These are phyloP conservation scores for Lordiphosa clarofinis DNA, from an alignment of 1,140 invertebrate genomes.

Conservation along the genomic window DNA sequence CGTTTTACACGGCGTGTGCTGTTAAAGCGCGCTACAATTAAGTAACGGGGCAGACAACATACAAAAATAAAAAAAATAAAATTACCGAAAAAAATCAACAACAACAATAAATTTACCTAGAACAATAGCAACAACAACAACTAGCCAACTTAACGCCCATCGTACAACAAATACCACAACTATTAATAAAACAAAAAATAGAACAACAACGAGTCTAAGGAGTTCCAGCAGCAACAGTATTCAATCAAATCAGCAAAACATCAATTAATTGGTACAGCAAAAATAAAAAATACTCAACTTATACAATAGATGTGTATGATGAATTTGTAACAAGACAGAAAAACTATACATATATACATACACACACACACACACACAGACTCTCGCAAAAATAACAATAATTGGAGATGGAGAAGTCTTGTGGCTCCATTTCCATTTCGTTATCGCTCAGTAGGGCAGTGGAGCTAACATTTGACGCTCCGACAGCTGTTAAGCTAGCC, in stretches of 20 bases:
- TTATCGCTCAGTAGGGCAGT: slow-evolving; percentile 26
- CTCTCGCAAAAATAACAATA: slow-evolving; percentile 6
- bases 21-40: slow-evolving; percentile 58
- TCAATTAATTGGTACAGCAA: slow-evolving; percentile 10
- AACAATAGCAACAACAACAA: slow-evolving; percentile 6
- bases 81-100: slow-evolving; percentile 16
- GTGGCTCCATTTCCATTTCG: slow-evolving; percentile 19
- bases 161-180: slow-evolving; percentile 1
- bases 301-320: neutral
- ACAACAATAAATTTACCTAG: slow-evolving; percentile 11
- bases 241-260: slow-evolving; percentile 19
- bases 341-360: no score
- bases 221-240: slow-evolving; percentile 21
- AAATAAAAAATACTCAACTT: neutral
- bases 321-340: slow-evolving; percentile 1
- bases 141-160: no score
- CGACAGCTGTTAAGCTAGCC: slow-evolving; percentile 18
- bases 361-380: slow-evolving; percentile 9
- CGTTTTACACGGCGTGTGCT: slow-evolving; percentile 53
- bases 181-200: slow-evolving; percentile 14
- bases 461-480: neutral
- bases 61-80: slow-evolving; percentile 19
- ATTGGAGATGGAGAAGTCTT: slow-evolving; percentile 6
- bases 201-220: slow-evolving; percentile 17
- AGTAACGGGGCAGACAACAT: slow-evolving; percentile 53